Percentiles rank a stretch among this genome's conserved stretches.
Conservation (phyloP, 2,797 vertebrate genomes). For the Coreius guichenoti region DNA sequence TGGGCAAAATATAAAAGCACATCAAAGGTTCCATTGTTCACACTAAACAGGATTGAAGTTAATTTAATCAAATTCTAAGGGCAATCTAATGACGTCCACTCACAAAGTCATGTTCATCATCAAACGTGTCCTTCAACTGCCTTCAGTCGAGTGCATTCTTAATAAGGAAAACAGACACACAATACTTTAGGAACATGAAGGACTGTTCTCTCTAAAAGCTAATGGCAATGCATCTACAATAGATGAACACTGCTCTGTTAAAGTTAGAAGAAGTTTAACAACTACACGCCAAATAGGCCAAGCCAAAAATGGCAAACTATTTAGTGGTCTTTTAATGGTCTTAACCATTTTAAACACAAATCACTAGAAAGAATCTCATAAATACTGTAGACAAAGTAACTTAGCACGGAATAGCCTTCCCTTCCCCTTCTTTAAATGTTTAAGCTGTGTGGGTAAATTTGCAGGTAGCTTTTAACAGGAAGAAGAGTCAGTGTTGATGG, state of each 20-base stretch:
- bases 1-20: neutral
- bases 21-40: constrained; percentile 1
- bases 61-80: constrained; percentile 1
- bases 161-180: constrained; percentile 21
- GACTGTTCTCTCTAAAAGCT: neutral
- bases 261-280: neutral
- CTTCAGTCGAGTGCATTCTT: constrained; percentile 27
- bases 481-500: neutral
- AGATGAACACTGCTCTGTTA: neutral
- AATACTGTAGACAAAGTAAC: neutral
- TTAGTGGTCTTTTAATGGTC: neutral
- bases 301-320: neutral
- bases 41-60: neutral
- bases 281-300: neutral
- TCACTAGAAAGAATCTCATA: neutral
- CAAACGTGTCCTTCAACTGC: constrained; percentile 31
- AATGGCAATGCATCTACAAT: neutral
- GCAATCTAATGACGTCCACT: constrained; percentile 32
- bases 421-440: neutral
- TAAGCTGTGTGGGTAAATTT: neutral
- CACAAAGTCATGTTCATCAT: constrained; percentile 25
- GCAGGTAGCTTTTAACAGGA: neutral
- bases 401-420: neutral
- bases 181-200: constrained; percentile 17
- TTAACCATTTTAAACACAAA: neutral